Base-by-base conservation (phyloP, 2,113 vertebrate genomes). In the Galbula dea region DNA sequence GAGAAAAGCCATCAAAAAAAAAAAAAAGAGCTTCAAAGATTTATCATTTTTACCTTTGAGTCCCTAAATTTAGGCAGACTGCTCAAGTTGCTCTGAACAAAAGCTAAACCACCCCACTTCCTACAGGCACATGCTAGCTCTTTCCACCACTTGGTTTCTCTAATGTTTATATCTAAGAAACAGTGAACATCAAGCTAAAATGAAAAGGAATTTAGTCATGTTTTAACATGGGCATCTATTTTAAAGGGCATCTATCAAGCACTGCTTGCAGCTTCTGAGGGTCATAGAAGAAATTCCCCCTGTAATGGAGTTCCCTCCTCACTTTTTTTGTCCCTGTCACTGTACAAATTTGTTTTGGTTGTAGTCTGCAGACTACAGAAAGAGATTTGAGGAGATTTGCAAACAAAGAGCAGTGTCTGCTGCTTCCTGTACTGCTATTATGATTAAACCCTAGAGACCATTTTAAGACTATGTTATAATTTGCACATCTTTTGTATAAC, bases 381-480 rank as follows among this genome's bases (percentile, higher is more conserved):
- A 82, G 24, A 91, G 54, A 59, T 86, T 87, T 83, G 58, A 68
- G 22, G 72, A 67, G 32, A 46, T 74, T 16, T 77, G 75, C 73
- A 85, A 87, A 68, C 52, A 57, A 89, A 84, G 49, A 80, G 67
- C 43, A 86, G 68, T 89, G 41, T 27, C 68, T 93, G 62, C 85
- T 79, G 43, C 49, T 84, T 82, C 69, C 62, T 92, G 29, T 59
- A 74, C 30, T 27, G 52, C 48, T 87, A 43, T 89, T 86, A 89
- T 58, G 67, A 95, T 92, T 88, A 91, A 89, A 75, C 94, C 77
- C 94, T 57, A 59, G 89, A 93, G 90, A 95, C 68, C 68, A 65
- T 89, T 95, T 94, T 66, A 86, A 74, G 54, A 55, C 68, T 74
- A 10, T 77, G 67, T 85, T 94, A 87, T 82, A 76, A 90, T 95